Conservation (phyloP, 2,113 vertebrate genomes). For the Eonycteris spelaea region DNA sequence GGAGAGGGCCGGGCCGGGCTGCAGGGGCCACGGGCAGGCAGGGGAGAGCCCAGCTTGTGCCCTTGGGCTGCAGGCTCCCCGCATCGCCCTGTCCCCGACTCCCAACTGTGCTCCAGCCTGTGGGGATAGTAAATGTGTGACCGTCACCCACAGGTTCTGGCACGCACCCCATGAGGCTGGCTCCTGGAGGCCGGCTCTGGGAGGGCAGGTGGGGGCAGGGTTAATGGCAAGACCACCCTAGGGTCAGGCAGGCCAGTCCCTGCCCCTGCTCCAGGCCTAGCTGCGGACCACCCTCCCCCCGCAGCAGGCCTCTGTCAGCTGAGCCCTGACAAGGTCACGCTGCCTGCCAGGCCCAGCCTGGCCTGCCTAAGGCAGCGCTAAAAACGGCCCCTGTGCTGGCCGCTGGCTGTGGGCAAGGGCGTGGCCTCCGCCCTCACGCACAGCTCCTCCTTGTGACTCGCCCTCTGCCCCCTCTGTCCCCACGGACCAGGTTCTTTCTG, state of each 20-base stretch:
- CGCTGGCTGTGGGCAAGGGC: neutral
- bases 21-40: neutral
- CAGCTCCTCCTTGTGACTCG: neutral
- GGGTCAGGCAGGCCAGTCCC: neutral
- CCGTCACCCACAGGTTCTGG: neutral
- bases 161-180: fast-evolving
- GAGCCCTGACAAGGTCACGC: neutral
- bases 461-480: neutral
- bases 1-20: fast-evolving
- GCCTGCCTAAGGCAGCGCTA: neutral
- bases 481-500: neutral
- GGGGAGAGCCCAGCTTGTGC: neutral
- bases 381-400: neutral
- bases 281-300: neutral
- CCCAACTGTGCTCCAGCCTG: neutral
- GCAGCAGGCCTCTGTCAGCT: too few relatives aligned
- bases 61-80: fast-evolving
- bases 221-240: too few relatives aligned
- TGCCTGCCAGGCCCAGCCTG: neutral
- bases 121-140: fast-evolving
- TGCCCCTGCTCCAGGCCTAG: fast-evolving
- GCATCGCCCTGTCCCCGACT: fast-evolving
- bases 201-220: neutral
- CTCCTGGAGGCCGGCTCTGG: neutral
- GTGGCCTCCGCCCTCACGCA: fast-evolving